Evolutionary conservation across 2,888 invertebrate species (phyloP).

Genomic region (Melanchra persicariae): DNA sequence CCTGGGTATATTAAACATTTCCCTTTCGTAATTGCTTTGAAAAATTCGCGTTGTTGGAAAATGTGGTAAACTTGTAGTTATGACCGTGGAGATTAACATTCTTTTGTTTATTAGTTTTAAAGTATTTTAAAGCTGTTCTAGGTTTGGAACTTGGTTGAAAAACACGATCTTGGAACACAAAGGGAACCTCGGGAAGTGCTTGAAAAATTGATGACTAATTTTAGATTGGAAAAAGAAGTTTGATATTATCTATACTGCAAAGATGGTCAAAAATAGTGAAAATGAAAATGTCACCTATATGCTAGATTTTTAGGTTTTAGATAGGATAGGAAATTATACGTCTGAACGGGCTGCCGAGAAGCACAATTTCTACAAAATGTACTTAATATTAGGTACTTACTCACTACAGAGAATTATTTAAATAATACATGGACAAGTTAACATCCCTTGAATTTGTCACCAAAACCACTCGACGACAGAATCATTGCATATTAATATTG

Average conservation of each 20-base stretch:
- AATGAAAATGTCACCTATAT: too few species aligned
- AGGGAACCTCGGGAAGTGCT: too few species aligned
- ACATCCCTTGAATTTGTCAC: background rate
- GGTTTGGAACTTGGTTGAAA: background rate
- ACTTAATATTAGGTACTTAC: background rate
- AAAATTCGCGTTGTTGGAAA: slow-evolving; percentile 48
- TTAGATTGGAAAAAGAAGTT: too few species aligned
- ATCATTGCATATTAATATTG: slow-evolving; percentile 32
- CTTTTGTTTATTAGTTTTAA: slow-evolving; percentile 10
- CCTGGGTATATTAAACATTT: slow-evolving; percentile 59
- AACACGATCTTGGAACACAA: background rate
- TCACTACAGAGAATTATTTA: too few species aligned
- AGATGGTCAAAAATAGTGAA: too few species aligned
- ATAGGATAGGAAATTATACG: background rate
- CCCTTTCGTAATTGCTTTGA: slow-evolving; percentile 58
- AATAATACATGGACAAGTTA: background rate
- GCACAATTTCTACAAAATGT: background rate
- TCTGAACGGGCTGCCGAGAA: background rate
- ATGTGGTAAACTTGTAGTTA: slow-evolving; percentile 32
- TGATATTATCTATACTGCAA: too few species aligned
- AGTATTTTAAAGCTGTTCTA: background rate
- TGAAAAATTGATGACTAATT: too few species aligned
- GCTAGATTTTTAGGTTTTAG: background rate
- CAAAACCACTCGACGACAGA: slow-evolving; percentile 20
- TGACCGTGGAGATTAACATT: slow-evolving; percentile 14